Conservation (phyloP, 2,113 vertebrate species). For the Piaya cayana region DNA sequence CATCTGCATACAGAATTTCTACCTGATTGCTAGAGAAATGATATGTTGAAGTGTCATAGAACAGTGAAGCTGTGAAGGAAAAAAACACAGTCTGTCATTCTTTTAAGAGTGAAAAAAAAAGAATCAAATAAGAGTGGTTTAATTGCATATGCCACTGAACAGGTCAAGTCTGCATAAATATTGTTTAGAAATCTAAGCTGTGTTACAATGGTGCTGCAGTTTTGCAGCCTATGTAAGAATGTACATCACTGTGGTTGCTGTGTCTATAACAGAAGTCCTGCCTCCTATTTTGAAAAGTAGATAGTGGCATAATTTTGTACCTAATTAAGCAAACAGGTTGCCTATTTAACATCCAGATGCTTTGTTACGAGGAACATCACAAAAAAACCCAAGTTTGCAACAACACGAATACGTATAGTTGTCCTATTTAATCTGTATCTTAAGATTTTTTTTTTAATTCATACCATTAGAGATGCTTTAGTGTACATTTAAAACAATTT, state of each 20-base stretch:
- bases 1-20: neutral
- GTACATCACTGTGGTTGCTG: neutral
- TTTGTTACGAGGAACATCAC: neutral
- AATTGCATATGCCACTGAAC: neutral
- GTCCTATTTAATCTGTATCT: neutral
- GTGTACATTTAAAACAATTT: neutral
- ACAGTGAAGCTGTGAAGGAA: neutral
- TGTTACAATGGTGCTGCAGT: neutral
- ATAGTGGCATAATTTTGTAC: neutral
- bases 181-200: neutral
- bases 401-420: neutral
- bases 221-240: neutral
- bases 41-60: neutral
- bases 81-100: neutral
- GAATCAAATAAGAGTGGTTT: neutral
- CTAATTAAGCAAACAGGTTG: neutral
- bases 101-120: neutral
- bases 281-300: neutral
- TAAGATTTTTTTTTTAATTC: neutral
- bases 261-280: neutral
- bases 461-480: neutral
- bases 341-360: neutral
- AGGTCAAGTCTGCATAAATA: neutral
- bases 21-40: neutral
- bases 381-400: neutral